A percentile compares a stretch with the other conserved stretches of the same genome.
Evolutionary conservation across 1,140 invertebrate genomes (phyloP).

Genomic region (Nymphalis io): DNA sequence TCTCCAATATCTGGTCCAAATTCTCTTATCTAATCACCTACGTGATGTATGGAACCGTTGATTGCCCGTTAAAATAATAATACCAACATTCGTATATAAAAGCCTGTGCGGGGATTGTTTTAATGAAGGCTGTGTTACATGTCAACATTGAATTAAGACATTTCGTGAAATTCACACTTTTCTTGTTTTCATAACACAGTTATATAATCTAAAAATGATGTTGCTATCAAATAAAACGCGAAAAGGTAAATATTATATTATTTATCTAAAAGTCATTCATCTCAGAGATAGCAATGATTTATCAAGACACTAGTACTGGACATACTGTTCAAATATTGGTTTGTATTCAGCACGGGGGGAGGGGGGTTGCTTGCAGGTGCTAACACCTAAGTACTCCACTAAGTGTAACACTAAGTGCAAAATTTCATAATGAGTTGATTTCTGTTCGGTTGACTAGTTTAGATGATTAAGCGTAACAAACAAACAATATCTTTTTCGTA

Average conservation of each 20-base stretch:
- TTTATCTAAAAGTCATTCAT: constrained; percentile 8
- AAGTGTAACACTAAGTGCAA: too few relatives aligned
- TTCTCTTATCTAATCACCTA: constrained; percentile 44
- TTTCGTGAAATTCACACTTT: background rate
- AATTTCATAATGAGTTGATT: too few relatives aligned
- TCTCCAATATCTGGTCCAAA: constrained; percentile 41
- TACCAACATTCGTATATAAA: constrained; percentile 1
- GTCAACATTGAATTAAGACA: background rate
- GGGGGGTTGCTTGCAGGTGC: too few relatives aligned
- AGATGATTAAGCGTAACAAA: too few relatives aligned
- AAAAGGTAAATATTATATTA: constrained; percentile 1
- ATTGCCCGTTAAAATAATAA: constrained; percentile 1
- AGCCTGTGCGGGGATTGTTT: background rate
- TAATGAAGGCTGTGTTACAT: background rate
- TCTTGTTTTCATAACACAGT: too few relatives aligned
- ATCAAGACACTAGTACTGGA: background rate
- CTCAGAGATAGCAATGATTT: background rate
- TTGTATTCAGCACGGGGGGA: too few relatives aligned
- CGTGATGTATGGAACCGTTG: constrained; percentile 11
- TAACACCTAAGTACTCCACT: too few relatives aligned
- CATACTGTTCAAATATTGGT: background rate
- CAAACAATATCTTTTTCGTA: too few relatives aligned
- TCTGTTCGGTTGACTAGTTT: too few relatives aligned
- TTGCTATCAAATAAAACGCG: background rate
- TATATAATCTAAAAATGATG: too few relatives aligned